Evolutionary conservation across 2,888 invertebrate species (phyloP).

Genomic region (Hoplodrina ambigua): DNA sequence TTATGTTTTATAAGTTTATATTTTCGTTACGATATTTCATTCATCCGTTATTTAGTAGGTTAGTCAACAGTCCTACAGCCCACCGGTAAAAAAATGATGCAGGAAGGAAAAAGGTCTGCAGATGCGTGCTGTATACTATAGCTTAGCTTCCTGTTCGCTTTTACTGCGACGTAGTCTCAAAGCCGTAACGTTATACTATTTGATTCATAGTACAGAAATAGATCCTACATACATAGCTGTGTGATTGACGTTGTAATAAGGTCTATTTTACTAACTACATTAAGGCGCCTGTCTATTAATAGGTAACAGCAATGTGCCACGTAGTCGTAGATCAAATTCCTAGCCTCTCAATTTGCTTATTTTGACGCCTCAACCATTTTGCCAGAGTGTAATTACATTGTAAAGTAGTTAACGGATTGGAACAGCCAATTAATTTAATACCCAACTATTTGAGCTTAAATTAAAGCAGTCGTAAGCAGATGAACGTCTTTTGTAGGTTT

Average conservation of each 20-base stretch:
- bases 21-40: no score
- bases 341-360: neutral
- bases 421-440: neutral
- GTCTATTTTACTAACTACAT: neutral
- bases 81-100: no score
- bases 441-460: neutral
- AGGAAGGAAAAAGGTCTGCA: no score
- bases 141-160: conserved; percentile 1
- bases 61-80: no score
- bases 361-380: neutral
- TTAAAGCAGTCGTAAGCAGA: neutral
- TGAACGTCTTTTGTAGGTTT: neutral
- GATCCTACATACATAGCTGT: conserved; percentile 5
- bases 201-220: conserved; percentile 1
- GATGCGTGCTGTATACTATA: no score
- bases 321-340: neutral
- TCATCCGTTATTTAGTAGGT: no score
- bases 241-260: neutral
- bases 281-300: neutral
- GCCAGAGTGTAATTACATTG: neutral
- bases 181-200: conserved; percentile 4
- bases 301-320: neutral
- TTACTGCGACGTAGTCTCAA: neutral
- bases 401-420: neutral
- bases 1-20: no score